phyloP scores from a whole-genome alignment of 1,140 invertebrate genomes.

The Pseudomyrmex dendroicus region DNA sequence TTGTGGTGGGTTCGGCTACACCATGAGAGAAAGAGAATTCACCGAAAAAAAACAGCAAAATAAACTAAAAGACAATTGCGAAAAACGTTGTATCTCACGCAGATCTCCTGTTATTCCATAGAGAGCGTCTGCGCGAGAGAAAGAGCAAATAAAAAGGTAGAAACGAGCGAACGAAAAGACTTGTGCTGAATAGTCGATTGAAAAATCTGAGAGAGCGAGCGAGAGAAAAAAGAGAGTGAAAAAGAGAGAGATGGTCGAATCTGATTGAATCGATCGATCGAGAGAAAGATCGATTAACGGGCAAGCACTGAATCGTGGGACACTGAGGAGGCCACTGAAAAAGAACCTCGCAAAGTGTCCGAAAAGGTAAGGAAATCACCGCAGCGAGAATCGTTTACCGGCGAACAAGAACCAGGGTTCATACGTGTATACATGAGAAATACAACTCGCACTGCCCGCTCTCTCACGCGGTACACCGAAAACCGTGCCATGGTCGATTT shows the following conservation, averaged over 20 bases:
- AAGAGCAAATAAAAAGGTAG: constrained; percentile 61
- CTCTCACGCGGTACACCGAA: constrained; percentile 77
- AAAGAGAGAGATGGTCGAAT: constrained; percentile 24
- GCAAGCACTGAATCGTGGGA: constrained; percentile 68
- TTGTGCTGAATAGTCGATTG: constrained; percentile 33
- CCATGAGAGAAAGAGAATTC: neutral
- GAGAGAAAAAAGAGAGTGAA: constrained; percentile 45
- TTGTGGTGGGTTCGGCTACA: constrained; percentile 42
- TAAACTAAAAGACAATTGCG: constrained; percentile 8
- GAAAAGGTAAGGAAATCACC: constrained; percentile 80
- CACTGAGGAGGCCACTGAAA: constrained; percentile 76
- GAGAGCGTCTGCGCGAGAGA: constrained; percentile 71
- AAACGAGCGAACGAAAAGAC: constrained; percentile 70
- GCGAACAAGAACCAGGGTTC: constrained; percentile 42
- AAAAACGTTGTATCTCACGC: constrained; percentile 61
- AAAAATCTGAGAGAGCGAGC: constrained; percentile 68
- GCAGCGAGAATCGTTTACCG: constrained; percentile 42
- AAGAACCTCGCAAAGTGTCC: constrained; percentile 79
- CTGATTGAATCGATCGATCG: constrained; percentile 62
- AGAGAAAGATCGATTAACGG: constrained; percentile 55
- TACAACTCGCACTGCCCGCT: constrained; percentile 81
- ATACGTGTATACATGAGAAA: constrained; percentile 62
- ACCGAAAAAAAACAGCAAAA: constrained; percentile 13
- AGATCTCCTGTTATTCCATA: constrained; percentile 75
- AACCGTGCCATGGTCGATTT: constrained; percentile 66